Conservation (phyloP, 64 coral and sea anemone genomes). For the Actinia tenebrosa region DNA sequence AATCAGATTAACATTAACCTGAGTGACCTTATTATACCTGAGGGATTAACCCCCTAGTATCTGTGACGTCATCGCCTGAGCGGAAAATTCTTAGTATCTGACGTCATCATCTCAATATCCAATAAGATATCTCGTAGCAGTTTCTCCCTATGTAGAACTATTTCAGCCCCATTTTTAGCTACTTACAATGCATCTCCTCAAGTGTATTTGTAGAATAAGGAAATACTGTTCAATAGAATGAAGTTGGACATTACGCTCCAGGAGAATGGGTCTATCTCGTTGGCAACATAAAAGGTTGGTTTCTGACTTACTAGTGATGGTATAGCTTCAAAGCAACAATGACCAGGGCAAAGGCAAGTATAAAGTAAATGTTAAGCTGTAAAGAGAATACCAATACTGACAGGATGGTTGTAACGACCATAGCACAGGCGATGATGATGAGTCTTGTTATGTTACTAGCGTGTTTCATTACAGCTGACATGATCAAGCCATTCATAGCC, state of each 20-base stretch:
- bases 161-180: no score
- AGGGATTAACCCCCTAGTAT: no score
- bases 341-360: constrained; percentile 63
- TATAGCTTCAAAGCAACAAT: constrained; percentile 61
- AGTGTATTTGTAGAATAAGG: no score
- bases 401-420: constrained; percentile 71
- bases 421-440: constrained; percentile 76
- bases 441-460: constrained; percentile 77
- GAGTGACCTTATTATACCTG: no score
- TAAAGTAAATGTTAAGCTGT: constrained; percentile 72
- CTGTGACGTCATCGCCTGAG: no score
- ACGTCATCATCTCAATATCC: background rate
- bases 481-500: constrained; percentile 78
- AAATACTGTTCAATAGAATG: no score
- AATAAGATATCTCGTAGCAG: background rate
- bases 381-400: constrained; percentile 59
- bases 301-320: constrained; percentile 20
- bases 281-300: no score
- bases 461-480: constrained; percentile 82
- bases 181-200: no score
- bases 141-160: no score
- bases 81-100: background rate
- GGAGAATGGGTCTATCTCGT: no score
- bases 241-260: no score
- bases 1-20: background rate